These are phyloP conservation scores for Ammodramus savannarum DNA, from an alignment of 2,113 vertebrate genomes.

Conservation along the genomic window DNA sequence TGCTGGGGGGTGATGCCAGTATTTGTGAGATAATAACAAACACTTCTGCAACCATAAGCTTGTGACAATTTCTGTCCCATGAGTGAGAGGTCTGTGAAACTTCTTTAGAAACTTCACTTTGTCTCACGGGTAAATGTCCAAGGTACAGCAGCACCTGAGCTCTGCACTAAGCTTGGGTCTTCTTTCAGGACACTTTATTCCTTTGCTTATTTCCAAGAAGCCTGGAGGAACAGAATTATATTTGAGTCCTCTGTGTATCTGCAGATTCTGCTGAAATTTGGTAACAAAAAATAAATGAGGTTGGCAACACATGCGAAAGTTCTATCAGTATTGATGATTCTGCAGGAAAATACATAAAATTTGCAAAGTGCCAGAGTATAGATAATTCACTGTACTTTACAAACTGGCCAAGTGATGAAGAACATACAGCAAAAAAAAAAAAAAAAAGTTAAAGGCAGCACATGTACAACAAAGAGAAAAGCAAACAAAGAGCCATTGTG, in stretches of 20 bases:
- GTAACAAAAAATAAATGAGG: not conserved
- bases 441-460: not conserved
- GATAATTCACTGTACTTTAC: not conserved
- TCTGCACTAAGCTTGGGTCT: not conserved
- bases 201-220: not conserved
- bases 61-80: not conserved
- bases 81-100: not conserved
- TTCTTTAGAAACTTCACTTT: not conserved
- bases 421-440: not conserved
- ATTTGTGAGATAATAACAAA: not conserved
- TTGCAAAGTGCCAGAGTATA: not conserved
- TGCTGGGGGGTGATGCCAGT: accelerated
- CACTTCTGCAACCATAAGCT: not conserved
- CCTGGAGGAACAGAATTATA: not conserved
- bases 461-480: not conserved
- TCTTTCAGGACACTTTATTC: not conserved
- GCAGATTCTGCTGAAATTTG: not conserved
- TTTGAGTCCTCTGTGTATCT: not conserved
- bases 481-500: not conserved
- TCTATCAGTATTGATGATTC: not conserved
- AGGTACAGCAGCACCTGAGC: not conserved
- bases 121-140: not conserved
- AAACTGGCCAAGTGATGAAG: not conserved
- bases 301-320: not conserved
- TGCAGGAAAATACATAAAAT: not conserved